Base-by-base conservation (phyloP, 2,888 invertebrate genomes). In the Oxycera nigricornis region DNA sequence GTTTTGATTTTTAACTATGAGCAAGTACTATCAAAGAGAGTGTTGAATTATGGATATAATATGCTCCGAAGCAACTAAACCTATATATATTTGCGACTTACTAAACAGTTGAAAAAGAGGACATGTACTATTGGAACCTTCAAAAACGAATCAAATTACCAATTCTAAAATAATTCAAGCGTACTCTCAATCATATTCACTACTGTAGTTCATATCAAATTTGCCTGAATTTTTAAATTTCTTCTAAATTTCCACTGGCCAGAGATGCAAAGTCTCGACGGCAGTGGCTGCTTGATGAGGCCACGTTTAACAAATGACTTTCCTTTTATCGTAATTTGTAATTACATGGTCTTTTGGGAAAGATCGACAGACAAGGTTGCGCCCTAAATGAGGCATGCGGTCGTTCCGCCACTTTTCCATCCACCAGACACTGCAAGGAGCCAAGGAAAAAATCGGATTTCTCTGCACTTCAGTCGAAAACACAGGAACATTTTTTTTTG, bases 261-360 rank as follows among this genome's bases (percentile, higher is more conserved):
- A 59, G 17, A n/a, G 72, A 39, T 26, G 35, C 39, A 39, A 59
- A 59, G 20, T 59, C 59, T 35, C 41, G 1, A 72, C 35, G 46
- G 73, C 65, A 17, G 65, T 65, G 39, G 30, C 24, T 65, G 39
- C 41, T 35, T 75, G 74, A 74, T 76, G 73, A 74, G 74, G 65
- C 75, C 75, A 77, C 74, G 68, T 75, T 77, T 77, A 77, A 75
- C 75, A 77, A 77, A 77, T 77, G 75, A 72, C 73, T 75, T 76
- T 75, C 74, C 72, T 57, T 76, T 76, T 75, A 73, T 72, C 74
- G 74, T 77, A 77, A 75, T 77, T 77, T 75, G 77, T 77, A 77
- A 77, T 77, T 77, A 77, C 74, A 77, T 67, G 73, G 73, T 67
- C 74, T 73, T 75, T 76, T 72, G 35, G 55, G 55, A 70, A 7